Percentiles rank a stretch among this genome's conserved stretches.
Evolutionary conservation across 1,140 invertebrate genomes (phyloP).

Genomic region (Penaeus japonicus): DNA sequence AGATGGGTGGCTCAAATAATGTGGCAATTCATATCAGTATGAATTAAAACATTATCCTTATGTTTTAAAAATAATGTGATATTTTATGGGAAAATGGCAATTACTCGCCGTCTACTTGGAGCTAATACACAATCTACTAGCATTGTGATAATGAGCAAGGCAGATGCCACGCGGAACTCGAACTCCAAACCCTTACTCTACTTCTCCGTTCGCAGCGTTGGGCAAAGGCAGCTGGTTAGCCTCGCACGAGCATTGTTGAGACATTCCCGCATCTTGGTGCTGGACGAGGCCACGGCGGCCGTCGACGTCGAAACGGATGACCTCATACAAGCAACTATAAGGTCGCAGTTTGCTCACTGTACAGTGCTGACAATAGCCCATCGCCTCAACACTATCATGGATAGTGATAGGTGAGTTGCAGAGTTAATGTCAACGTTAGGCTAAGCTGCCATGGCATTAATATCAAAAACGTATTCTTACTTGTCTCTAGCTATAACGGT

Average conservation of each 20-base stretch:
- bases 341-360: slow-evolving; percentile 85
- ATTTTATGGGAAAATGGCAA: too few species aligned
- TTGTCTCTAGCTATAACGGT: slow-evolving; percentile 53
- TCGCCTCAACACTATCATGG: slow-evolving; percentile 92
- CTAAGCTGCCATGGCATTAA: too few species aligned
- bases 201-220: slow-evolving; percentile 67
- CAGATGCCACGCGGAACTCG: neutral
- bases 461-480: too few species aligned
- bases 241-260: slow-evolving; percentile 84
- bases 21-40: too few species aligned
- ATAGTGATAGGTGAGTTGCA: slow-evolving; percentile 75
- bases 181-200: neutral
- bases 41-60: too few species aligned
- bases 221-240: slow-evolving; percentile 85
- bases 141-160: neutral
- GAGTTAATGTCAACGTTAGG: too few species aligned
- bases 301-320: slow-evolving; percentile 93
- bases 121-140: neutral
- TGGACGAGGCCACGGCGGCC: slow-evolving; percentile 93
- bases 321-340: slow-evolving; percentile 88
- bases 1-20: too few species aligned
- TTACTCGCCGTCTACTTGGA: too few species aligned
- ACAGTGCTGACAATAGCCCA: slow-evolving; percentile 95
- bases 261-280: slow-evolving; percentile 90
- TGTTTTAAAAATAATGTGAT: too few species aligned